phyloP scores from a whole-genome alignment of 2,888 invertebrate genomes.

The Apamea anceps region DNA sequence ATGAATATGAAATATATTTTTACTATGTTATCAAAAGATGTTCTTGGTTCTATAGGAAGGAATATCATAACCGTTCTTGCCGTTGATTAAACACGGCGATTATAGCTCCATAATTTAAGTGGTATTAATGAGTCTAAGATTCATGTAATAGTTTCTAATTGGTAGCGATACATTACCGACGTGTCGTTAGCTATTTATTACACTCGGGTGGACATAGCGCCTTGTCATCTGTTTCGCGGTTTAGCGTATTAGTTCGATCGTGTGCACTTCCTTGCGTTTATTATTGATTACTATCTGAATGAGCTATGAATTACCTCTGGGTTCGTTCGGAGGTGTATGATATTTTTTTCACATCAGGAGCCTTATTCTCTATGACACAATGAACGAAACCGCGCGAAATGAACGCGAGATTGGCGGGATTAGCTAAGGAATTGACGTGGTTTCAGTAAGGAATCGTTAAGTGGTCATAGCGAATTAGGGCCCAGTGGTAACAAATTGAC shows the following conservation, averaged over 20 bases:
- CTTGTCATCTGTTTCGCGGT: constrained; percentile 58
- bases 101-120: constrained; percentile 1
- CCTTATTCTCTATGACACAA: too few relatives aligned
- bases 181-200: constrained; percentile 64
- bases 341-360: background rate
- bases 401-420: too few relatives aligned
- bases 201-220: constrained; percentile 51
- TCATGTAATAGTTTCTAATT: constrained; percentile 62
- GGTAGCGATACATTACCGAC: constrained; percentile 54
- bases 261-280: constrained; percentile 69
- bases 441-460: too few relatives aligned
- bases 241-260: constrained; percentile 63
- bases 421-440: too few relatives aligned
- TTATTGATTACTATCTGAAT: constrained; percentile 54
- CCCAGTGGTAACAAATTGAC: background rate
- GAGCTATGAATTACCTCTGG: constrained; percentile 11
- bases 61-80: background rate
- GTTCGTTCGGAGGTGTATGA: background rate
- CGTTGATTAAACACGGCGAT: background rate
- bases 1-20: too few relatives aligned
- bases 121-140: constrained; percentile 24
- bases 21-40: background rate
- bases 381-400: too few relatives aligned
- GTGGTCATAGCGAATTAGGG: too few relatives aligned
- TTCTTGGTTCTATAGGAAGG: background rate